Conservation (phyloP, 2,888 invertebrate species). For the Thyatira batis region DNA sequence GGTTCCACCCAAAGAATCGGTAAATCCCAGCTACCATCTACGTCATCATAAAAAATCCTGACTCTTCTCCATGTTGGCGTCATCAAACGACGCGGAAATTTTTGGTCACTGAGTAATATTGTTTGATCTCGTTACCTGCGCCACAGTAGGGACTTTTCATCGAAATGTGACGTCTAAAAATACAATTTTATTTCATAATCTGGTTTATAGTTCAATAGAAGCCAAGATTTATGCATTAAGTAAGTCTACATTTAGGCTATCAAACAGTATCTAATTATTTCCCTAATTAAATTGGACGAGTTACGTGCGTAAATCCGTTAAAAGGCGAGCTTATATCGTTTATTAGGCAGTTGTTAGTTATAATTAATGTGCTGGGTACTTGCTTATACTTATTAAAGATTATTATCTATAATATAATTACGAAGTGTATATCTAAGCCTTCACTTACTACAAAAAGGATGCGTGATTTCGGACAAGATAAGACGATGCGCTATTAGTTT, state of each 20-base stretch:
- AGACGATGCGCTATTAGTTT: neutral
- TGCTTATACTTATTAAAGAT: neutral
- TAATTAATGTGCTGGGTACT: neutral
- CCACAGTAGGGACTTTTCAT: too few species aligned
- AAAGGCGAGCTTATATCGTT: neutral
- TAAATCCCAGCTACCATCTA: too few species aligned
- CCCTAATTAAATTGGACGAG: conserved; percentile 1
- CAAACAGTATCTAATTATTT: conserved; percentile 1
- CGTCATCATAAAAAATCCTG: too few species aligned
- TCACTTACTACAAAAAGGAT: neutral
- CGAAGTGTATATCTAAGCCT: neutral
- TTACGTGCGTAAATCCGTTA: conserved; percentile 2
- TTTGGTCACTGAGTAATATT: too few species aligned
- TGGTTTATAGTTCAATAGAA: neutral
- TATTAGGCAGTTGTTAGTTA: neutral
- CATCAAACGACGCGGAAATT: too few species aligned
- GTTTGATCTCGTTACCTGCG: too few species aligned
- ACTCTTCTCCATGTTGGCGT: too few species aligned
- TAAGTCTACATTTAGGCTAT: conserved; percentile 2
- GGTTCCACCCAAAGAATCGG: too few species aligned
- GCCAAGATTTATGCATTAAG: neutral
- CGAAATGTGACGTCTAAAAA: too few species aligned
- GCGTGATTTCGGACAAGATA: neutral
- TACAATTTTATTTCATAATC: too few species aligned
- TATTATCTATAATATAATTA: neutral